Evolutionary conservation across 2,113 vertebrate genomes (phyloP).

Genomic region (Vicugna pacos): DNA sequence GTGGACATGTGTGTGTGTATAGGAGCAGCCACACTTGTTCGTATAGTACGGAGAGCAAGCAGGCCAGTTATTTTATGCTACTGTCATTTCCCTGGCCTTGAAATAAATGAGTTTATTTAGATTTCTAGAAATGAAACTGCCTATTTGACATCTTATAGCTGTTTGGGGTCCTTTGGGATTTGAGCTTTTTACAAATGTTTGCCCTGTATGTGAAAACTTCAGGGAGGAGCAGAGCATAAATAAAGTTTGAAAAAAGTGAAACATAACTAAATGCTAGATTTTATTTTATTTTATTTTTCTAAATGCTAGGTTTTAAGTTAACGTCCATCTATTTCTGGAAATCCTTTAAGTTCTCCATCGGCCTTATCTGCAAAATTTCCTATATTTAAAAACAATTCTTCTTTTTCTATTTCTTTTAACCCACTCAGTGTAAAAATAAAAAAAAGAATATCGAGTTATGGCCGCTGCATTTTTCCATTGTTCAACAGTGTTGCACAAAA

Average conservation of each 20-base stretch:
- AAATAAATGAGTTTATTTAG: conserved; percentile 70
- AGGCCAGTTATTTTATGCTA: background rate
- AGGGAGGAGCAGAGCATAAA: background rate
- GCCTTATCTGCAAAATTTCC: background rate
- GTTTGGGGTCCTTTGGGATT: conserved; percentile 25
- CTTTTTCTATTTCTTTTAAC: background rate
- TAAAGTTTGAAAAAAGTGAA: background rate
- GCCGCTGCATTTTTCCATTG: background rate
- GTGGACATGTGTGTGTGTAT: background rate
- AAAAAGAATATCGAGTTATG: background rate
- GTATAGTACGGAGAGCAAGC: background rate
- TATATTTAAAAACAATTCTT: background rate
- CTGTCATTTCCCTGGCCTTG: conserved; percentile 1
- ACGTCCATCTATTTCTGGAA: conserved; percentile 14
- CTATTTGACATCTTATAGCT: conserved; percentile 37
- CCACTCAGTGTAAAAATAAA: conserved; percentile 14
- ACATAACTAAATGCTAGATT: background rate
- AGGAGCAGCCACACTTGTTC: background rate
- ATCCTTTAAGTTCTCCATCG: background rate
- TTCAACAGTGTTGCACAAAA: background rate
- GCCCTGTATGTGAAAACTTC: background rate
- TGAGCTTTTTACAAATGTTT: conserved; percentile 32
- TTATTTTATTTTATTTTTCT: too few species aligned
- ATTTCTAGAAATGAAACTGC: conserved; percentile 58
- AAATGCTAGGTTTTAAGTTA: conserved; percentile 27